These are phyloP conservation scores for Perithous albicinctus DNA, from an alignment of 2,888 invertebrate genomes.

Conservation along the genomic window DNA sequence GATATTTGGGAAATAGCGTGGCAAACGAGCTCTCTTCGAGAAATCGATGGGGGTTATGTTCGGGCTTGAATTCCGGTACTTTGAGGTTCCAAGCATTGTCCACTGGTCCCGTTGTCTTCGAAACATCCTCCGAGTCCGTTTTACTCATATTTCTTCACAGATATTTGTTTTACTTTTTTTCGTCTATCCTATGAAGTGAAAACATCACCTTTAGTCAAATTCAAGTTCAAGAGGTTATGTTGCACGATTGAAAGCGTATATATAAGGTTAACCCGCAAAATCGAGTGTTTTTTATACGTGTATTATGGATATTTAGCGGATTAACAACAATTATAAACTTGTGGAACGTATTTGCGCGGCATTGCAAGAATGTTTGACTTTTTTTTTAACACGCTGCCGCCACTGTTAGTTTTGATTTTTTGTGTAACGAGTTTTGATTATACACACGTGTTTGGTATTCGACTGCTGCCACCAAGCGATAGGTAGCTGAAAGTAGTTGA, in stretches of 20 bases:
- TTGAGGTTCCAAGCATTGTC: conserved; percentile 95
- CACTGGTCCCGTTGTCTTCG: conserved; percentile 86
- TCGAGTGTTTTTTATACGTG: neutral
- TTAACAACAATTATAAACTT: neutral
- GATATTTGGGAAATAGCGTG: conserved; percentile 97
- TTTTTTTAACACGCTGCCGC: neutral
- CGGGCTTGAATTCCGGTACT: conserved; percentile 94
- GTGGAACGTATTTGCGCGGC: neutral
- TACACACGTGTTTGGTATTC: conserved; percentile 33
- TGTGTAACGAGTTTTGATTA: too few relatives aligned
- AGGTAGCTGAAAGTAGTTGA: too few relatives aligned
- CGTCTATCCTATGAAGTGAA: neutral
- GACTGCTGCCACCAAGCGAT: conserved; percentile 15
- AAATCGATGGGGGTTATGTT: conserved; percentile 95
- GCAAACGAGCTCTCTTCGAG: conserved; percentile 98
- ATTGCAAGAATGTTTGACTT: conserved; percentile 11
- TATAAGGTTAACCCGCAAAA: neutral
- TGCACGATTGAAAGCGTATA: neutral
- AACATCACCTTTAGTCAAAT: conserved; percentile 3
- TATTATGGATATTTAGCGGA: neutral
- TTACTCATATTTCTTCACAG: conserved; percentile 76
- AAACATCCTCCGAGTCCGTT: conserved; percentile 79
- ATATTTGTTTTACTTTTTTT: too few relatives aligned
- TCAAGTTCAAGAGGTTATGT: conserved; percentile 19
- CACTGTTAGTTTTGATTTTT: neutral